Evolutionary conservation across 2,888 invertebrate genomes (phyloP).

Genomic region (Trachelus tabidus): DNA sequence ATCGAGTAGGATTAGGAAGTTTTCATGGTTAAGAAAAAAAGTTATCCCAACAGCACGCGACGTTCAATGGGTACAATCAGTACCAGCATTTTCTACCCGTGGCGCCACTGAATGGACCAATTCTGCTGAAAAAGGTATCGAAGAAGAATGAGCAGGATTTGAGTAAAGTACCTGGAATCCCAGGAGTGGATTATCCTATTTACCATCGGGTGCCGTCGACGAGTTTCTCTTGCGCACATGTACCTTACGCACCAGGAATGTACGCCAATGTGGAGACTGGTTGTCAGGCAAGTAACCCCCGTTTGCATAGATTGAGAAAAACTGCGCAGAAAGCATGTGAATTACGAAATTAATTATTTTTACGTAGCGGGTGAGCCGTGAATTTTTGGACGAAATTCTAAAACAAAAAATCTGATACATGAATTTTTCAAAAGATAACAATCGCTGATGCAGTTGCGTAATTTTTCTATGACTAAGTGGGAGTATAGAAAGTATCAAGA

Average conservation of each 20-base stretch:
- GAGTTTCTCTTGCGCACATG: conserved; percentile 81
- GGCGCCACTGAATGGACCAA: conserved; percentile 33
- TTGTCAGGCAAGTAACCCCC: conserved; percentile 76
- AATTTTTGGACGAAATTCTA: neutral
- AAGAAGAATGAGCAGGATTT: conserved; percentile 79
- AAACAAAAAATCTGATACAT: neutral
- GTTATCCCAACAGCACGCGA: conserved; percentile 28
- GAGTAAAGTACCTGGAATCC: conserved; percentile 81
- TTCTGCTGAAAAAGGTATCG: conserved; percentile 40
- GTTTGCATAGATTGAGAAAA: neutral
- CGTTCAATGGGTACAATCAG: conserved; percentile 36
- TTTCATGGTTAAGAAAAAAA: neutral
- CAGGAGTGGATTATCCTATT: conserved; percentile 86
- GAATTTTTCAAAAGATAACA: neutral
- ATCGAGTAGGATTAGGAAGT: neutral
- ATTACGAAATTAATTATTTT: neutral
- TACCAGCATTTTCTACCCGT: conserved; percentile 45
- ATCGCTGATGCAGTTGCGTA: neutral
- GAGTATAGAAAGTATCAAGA: neutral
- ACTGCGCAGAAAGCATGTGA: neutral
- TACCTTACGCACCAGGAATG: conserved; percentile 86
- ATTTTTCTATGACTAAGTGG: neutral
- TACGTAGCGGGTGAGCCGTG: neutral
- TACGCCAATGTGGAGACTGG: conserved; percentile 92
- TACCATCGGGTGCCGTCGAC: conserved; percentile 83